phyloP scores from a whole-genome alignment of 2,888 invertebrate species.

The Philonicus albiceps region DNA sequence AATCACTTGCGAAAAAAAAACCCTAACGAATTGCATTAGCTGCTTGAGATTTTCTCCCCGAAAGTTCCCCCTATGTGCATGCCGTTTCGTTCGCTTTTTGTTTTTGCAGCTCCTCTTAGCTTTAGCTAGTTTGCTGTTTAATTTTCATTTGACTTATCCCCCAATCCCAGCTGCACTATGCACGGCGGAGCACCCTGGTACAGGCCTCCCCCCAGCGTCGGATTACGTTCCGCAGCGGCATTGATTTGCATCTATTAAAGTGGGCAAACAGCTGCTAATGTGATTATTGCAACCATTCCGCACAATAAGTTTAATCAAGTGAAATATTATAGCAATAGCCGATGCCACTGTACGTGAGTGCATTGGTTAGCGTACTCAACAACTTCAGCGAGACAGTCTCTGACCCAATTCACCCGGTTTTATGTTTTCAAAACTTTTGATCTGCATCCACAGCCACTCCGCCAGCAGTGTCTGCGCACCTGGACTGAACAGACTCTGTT shows the following conservation, averaged over 20 bases:
- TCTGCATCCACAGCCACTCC: neutral
- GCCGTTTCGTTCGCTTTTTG: neutral
- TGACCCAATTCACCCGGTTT: neutral
- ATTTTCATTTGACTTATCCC: neutral
- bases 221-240: neutral
- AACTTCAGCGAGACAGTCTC: neutral
- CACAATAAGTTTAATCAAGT: neutral
- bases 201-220: neutral
- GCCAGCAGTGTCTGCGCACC: neutral
- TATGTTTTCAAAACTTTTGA: neutral
- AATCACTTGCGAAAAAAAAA: constrained; percentile 11
- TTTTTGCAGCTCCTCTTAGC: neutral
- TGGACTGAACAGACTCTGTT: neutral
- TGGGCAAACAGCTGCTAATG: neutral
- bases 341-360: neutral
- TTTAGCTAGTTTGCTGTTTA: neutral
- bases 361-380: neutral
- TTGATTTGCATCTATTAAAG: neutral
- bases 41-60: neutral
- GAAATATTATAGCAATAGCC: neutral
- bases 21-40: constrained; percentile 24
- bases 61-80: neutral
- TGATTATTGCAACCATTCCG: neutral
- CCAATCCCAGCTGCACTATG: neutral
- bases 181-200: neutral